Conservation (phyloP, 2,113 vertebrate species). For the Vidua chalybeata region DNA sequence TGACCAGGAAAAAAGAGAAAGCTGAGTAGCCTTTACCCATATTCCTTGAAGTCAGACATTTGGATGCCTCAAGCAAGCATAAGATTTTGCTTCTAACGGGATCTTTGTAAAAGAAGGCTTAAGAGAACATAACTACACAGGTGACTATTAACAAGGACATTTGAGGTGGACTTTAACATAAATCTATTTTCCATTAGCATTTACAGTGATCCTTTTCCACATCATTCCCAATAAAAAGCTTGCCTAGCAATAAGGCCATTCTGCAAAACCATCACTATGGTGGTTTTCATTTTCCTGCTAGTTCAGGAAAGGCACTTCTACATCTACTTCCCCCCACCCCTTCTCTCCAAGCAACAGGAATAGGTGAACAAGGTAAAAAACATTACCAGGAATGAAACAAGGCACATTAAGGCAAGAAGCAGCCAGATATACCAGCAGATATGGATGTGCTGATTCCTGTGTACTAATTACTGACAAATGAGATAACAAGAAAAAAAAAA, state of each 20-base stretch:
- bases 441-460: neutral
- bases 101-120: neutral
- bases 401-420: neutral
- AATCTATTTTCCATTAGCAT: neutral
- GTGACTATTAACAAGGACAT: neutral
- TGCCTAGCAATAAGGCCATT: neutral
- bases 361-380: neutral
- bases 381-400: neutral
- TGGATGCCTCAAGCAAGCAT: neutral
- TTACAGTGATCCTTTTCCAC: neutral
- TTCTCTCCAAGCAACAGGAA: neutral
- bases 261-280: neutral
- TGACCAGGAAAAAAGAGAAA: neutral
- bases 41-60: neutral
- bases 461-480: neutral
- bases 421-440: neutral
- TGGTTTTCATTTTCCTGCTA: neutral
- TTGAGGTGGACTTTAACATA: fast-evolving
- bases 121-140: neutral
- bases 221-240: neutral
- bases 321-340: fast-evolving
- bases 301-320: neutral
- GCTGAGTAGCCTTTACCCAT: neutral
- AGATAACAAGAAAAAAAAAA: fast-evolving
- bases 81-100: neutral